Evolutionary conservation across 1,140 invertebrate species (phyloP).

Genomic region (Eupristina koningsbergeri): DNA sequence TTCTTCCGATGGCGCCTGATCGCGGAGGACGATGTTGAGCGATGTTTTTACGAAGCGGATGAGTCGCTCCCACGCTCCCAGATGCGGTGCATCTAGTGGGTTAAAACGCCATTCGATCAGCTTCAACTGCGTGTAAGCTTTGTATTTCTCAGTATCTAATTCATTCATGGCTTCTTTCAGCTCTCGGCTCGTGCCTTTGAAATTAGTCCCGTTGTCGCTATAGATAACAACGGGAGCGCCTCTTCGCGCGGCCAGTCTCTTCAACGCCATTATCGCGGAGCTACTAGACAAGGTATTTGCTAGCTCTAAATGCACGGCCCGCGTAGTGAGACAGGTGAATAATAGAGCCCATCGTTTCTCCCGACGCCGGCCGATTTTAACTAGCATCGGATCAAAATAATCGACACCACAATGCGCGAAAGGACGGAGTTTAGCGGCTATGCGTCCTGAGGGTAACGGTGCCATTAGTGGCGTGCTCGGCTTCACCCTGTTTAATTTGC

Average conservation of each 20-base stretch:
- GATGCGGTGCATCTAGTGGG: neutral
- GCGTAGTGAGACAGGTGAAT: neutral
- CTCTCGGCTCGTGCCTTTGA: neutral
- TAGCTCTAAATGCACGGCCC: conserved; percentile 51
- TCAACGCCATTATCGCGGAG: conserved; percentile 40
- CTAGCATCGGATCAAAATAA: conserved; percentile 25
- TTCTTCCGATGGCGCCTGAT: neutral
- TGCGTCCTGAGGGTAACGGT: conserved; percentile 55
- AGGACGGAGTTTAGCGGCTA: conserved; percentile 42
- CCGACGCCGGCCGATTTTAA: conserved; percentile 2
- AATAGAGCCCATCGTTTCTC: conserved; percentile 29
- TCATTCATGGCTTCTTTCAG: too few relatives aligned
- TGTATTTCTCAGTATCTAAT: too few relatives aligned
- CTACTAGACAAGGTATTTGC: conserved; percentile 10
- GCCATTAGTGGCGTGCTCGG: conserved; percentile 44
- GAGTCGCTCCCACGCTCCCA: neutral
- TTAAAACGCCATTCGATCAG: neutral
- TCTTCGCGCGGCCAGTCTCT: conserved; percentile 32
- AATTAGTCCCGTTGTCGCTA: conserved; percentile 55
- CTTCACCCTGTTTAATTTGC: neutral
- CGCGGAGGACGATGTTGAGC: neutral
- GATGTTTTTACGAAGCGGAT: neutral
- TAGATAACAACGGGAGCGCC: conserved; percentile 34
- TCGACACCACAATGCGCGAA: neutral
- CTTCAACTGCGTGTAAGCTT: neutral